These are phyloP conservation scores for Passer montanus DNA, from an alignment of 2,113 vertebrate species.

Conservation along the genomic window DNA sequence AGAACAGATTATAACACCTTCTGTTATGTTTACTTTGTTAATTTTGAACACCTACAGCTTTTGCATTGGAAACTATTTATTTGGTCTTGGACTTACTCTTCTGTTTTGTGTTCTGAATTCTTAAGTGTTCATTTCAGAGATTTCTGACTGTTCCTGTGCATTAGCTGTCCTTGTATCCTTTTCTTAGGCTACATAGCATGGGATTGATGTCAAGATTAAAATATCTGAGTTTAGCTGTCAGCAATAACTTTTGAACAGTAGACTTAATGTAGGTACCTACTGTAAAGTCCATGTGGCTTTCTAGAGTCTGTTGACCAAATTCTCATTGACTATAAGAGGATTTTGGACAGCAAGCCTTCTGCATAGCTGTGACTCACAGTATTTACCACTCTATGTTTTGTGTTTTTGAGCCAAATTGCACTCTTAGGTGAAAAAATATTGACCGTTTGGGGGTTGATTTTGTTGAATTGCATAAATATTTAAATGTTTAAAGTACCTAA, in stretches of 20 bases:
- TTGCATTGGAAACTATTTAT: background rate
- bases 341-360: background rate
- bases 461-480: background rate
- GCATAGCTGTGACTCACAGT: background rate
- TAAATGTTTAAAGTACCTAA: background rate
- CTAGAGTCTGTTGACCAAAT: background rate
- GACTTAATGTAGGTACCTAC: background rate
- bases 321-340: background rate
- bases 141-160: background rate
- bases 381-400: background rate
- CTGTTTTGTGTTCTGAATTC: background rate
- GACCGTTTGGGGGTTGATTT: background rate
- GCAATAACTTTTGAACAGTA: background rate
- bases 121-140: background rate
- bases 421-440: background rate
- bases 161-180: background rate
- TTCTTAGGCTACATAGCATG: background rate
- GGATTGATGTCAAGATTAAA: background rate
- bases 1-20: accelerated
- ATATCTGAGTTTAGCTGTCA: background rate
- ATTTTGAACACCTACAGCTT: background rate
- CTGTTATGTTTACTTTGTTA: background rate
- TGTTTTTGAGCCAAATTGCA: background rate
- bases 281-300: background rate
- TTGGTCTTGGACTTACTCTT: background rate